phyloP scores from a whole-genome alignment of 2,888 invertebrate genomes.

The Lasioglossum villosulum region DNA sequence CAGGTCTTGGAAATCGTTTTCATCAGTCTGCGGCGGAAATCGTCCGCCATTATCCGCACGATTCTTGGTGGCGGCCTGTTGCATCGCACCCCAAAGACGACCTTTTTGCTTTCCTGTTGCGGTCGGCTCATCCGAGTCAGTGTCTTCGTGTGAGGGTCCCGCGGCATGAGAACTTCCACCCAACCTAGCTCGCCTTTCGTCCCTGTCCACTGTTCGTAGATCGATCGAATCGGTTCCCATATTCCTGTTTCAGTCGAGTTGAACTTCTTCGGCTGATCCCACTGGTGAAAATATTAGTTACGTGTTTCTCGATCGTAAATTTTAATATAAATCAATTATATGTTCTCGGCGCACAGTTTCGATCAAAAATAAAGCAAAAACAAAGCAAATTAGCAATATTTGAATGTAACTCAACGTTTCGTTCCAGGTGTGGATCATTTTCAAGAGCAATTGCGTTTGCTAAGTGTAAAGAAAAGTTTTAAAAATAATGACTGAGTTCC shows the following conservation, averaged over 20 bases:
- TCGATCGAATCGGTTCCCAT: constrained; percentile 66
- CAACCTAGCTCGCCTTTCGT: constrained; percentile 47
- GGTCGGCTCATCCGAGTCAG: constrained; percentile 21
- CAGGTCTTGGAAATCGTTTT: constrained; percentile 18
- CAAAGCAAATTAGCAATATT: too few species aligned
- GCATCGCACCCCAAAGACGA: constrained; percentile 62
- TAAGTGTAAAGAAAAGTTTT: too few species aligned
- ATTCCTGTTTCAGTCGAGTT: background rate
- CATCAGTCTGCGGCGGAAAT: constrained; percentile 29
- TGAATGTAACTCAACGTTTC: too few species aligned
- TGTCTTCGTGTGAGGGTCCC: constrained; percentile 42
- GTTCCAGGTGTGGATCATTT: too few species aligned
- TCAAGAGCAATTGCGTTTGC: too few species aligned
- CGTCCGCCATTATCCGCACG: constrained; percentile 46
- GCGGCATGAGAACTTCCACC: constrained; percentile 59
- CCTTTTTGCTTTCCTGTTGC: constrained; percentile 9
- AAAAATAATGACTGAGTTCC: too few species aligned
- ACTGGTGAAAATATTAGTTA: too few species aligned
- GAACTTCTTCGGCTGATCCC: constrained; percentile 8
- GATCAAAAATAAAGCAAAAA: too few species aligned
- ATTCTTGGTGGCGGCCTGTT: constrained; percentile 59
- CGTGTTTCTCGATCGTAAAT: too few species aligned
- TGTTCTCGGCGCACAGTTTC: too few species aligned
- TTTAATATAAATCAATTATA: too few species aligned
- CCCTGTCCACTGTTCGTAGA: constrained; percentile 49